Evolutionary conservation across 2,888 invertebrate genomes (phyloP).

Genomic region (Drosophila glabriapex): DNA sequence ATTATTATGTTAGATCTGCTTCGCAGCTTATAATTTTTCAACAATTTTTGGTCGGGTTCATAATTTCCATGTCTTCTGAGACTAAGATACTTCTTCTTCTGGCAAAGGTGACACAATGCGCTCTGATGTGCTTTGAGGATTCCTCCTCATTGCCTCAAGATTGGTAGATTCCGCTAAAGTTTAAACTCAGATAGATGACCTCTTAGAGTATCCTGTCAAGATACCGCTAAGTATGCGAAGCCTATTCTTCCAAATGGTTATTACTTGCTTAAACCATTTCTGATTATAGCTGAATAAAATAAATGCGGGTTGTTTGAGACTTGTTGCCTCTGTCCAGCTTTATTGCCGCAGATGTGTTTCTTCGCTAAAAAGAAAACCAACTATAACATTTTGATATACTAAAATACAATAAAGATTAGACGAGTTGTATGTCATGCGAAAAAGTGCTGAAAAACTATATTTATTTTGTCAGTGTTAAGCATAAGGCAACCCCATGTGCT

Average conservation of each 20-base stretch:
- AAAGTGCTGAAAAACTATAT: background rate
- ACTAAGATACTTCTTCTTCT: background rate
- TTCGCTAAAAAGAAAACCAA: background rate
- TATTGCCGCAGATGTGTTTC: background rate
- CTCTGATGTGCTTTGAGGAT: background rate
- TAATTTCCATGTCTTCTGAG: background rate
- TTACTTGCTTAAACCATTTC: background rate
- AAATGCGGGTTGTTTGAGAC: background rate
- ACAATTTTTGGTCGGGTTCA: background rate
- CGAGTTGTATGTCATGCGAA: background rate
- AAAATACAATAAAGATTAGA: background rate
- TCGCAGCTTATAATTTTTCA: background rate
- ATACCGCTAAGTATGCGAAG: background rate
- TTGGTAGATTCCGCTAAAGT: background rate
- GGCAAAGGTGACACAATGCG: background rate
- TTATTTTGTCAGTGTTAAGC: background rate
- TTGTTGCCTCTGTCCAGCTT: background rate
- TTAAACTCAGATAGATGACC: background rate
- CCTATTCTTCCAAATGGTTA: background rate
- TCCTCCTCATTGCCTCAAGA: background rate
- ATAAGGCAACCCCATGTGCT: constrained; percentile 1
- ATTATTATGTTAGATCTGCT: background rate
- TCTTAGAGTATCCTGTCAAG: background rate
- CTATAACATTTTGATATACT: background rate
- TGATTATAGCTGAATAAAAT: background rate